Evolutionary conservation across 2,888 invertebrate genomes (phyloP), one percentile per base, ranked within the genome.

Genomic region (Sphaerophoria taeniata): DNA sequence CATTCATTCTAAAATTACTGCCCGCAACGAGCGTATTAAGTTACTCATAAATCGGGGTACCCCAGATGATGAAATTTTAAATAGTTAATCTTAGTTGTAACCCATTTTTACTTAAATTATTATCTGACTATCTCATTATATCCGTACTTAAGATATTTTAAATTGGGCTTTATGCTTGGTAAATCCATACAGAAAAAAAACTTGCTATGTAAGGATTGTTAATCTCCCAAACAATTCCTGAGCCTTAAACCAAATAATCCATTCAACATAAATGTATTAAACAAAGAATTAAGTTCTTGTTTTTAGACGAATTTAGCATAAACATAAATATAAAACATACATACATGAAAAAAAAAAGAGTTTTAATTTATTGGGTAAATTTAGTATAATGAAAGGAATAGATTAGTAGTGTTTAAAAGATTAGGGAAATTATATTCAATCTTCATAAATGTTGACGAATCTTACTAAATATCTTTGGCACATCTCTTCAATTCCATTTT

Each of bases 11-110:
- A 97, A 97, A 94, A 96, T 98, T 91, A 94, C 95, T 90, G 96
- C 96, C 93, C 95, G 96, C 89, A 95, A 95, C 92, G 97, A 98
- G 93, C 96, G 97, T 91, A 96, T 97, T 91, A 97, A 97, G 93
- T 94, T 97, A 89, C 93, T 98, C 90, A 94, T 96, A 92, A 96
- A 97, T 93, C 95, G 97, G 91, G 97, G 97, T 93, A 95, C 95
- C 89, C 97, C 97, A 89, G 96, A 96, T 93, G 94, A 95, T 91
- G 96, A 96, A 90, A 91, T 94, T 78, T 89, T 95, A 79, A 75
- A 80, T 80, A 79, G 84, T 56, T 79, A 56, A 79, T 63, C 65
- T 31, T 81, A 81, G 81, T 60, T 60, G 49, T 75, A 60, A 70
- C 39, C 16, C 33, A 24, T 24, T 24, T 24, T 63, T 51, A 45